Conservation (phyloP, 35 echinoderm and acorn worm species). For the Amphiura filiformis region DNA sequence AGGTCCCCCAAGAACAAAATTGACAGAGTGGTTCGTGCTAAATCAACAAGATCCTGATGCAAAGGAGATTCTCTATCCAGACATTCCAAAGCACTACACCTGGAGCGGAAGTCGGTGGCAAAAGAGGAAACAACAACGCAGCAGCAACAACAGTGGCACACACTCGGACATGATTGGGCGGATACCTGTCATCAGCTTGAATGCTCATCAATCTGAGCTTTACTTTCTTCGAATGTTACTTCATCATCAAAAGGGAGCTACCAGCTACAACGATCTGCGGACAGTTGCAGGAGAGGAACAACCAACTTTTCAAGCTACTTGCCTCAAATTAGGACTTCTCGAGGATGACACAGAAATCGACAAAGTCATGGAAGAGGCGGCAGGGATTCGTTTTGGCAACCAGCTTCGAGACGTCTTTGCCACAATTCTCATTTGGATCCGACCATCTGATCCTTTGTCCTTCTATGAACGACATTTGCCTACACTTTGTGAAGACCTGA, state of each 20-base stretch:
- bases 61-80: not conserved
- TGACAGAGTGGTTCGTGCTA: not conserved
- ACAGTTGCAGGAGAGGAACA: not conserved
- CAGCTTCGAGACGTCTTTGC: not conserved
- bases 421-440: not conserved
- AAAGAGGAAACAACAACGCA: too few species aligned
- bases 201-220: not conserved
- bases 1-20: not conserved
- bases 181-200: not conserved
- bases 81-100: not conserved
- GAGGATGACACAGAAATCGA: constrained; percentile 12
- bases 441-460: not conserved
- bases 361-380: not conserved
- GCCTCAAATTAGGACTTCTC: not conserved
- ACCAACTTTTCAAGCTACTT: not conserved
- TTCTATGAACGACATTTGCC: not conserved
- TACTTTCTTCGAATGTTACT: constrained; percentile 18
- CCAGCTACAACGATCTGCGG: not conserved
- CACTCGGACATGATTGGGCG: constrained; percentile 1
- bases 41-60: not conserved
- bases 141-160: not conserved
- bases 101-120: not conserved
- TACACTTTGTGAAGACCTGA: not conserved
- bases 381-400: not conserved
- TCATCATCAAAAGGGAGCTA: constrained; percentile 4